These are phyloP conservation scores for Antigone vipio DNA, from an alignment of 2,113 vertebrate genomes.

Conservation along the genomic window DNA sequence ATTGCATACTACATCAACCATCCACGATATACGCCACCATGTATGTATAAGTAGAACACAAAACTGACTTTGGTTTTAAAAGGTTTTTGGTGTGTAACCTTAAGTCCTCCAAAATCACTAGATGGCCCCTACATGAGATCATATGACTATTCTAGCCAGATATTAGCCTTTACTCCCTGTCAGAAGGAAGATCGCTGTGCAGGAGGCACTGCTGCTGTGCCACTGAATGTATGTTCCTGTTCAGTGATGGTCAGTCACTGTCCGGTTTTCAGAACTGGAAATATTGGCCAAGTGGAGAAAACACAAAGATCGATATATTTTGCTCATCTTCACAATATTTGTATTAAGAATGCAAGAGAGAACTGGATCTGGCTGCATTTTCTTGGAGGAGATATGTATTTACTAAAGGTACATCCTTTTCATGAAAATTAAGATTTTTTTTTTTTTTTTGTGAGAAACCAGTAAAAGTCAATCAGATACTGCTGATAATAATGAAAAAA, in stretches of 20 bases:
- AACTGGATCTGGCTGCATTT: background rate
- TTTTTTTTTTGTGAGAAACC: background rate
- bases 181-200: background rate
- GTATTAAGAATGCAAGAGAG: background rate
- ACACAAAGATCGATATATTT: background rate
- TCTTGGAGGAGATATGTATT: background rate
- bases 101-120: background rate
- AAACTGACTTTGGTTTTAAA: background rate
- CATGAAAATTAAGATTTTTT: background rate
- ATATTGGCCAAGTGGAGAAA: background rate
- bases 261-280: background rate
- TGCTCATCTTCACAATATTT: background rate
- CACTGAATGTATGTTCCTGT: accelerated
- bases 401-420: background rate
- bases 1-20: constrained; percentile 84
- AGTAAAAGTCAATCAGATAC: background rate
- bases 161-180: background rate
- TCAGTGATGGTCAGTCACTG: accelerated
- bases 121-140: background rate
- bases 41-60: constrained; percentile 61
- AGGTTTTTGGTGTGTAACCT: background rate
- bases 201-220: background rate
- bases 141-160: background rate
- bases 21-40: constrained; percentile 77
- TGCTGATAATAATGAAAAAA: background rate